phyloP scores from a whole-genome alignment of 2,888 invertebrate genomes.

The Apamea sordens region DNA sequence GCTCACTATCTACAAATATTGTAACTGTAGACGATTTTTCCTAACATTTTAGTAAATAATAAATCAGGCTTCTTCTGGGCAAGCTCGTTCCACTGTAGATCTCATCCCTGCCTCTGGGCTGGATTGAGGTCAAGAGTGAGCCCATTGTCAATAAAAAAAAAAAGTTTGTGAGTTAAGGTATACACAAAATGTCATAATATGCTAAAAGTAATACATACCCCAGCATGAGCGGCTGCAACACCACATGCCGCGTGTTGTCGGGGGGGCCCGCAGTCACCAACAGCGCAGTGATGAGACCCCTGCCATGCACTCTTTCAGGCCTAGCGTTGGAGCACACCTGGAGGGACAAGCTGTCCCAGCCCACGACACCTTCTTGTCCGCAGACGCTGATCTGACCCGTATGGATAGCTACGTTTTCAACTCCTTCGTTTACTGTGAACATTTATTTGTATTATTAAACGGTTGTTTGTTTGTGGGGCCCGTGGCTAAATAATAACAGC shows the following conservation, averaged over 20 bases:
- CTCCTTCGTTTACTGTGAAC: constrained; percentile 67
- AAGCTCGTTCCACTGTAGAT: no score
- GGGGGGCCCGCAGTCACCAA: constrained; percentile 73
- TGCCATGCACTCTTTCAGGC: constrained; percentile 73
- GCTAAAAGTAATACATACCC: constrained; percentile 72
- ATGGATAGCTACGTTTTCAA: constrained; percentile 78
- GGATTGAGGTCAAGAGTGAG: no score
- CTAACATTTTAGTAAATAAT: not conserved
- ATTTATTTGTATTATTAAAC: not conserved
- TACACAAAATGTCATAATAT: not conserved
- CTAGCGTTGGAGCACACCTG: constrained; percentile 73
- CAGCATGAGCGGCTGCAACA: constrained; percentile 79
- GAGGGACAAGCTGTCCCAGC: constrained; percentile 73
- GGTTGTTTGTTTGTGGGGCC: no score
- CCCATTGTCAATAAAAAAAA: no score
- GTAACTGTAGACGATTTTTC: not conserved
- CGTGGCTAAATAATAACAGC: no score
- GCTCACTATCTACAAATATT: not conserved
- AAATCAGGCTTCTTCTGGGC: no score
- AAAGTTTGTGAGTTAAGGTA: not conserved
- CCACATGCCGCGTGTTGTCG: constrained; percentile 70
- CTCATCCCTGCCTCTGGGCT: no score
- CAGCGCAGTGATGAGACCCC: constrained; percentile 74
- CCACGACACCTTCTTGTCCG: constrained; percentile 74
- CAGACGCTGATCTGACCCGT: constrained; percentile 77